Percentiles rank a stretch among this genome's conserved stretches.
Conservation (phyloP, 1,140 invertebrate species). For the Forficula auricularia region DNA sequence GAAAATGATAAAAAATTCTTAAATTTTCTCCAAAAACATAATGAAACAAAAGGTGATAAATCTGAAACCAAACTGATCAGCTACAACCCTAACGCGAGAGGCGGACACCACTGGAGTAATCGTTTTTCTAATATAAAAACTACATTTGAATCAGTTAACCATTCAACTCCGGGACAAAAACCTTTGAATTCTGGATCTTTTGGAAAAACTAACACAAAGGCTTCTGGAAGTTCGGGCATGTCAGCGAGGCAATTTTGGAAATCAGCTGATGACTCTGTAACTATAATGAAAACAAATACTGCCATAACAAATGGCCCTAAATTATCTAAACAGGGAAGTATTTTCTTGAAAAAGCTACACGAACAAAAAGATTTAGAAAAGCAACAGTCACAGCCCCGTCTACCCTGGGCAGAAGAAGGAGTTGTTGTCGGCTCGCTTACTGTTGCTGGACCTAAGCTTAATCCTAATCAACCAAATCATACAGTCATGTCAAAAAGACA, state of each 20-base stretch:
- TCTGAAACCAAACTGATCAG: conserved; percentile 8
- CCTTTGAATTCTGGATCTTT: background rate
- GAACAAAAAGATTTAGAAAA: conserved; percentile 23
- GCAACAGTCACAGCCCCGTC: conserved; percentile 23
- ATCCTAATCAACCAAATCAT: background rate
- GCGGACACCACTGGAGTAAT: conserved; percentile 43
- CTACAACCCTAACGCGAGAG: conserved; percentile 20
- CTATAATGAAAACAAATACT: conserved; percentile 10
- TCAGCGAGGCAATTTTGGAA: conserved; percentile 38
- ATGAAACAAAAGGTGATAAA: background rate
- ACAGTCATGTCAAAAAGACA: conserved; percentile 17
- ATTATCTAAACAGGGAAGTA: conserved; percentile 22
- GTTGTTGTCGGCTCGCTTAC: conserved; percentile 28
- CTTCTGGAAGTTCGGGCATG: conserved; percentile 20
- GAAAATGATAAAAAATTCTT: conserved; percentile 70
- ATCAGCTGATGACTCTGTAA: conserved; percentile 27
- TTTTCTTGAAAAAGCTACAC: conserved; percentile 24
- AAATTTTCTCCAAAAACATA: conserved; percentile 59
- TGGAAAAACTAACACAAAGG: conserved; percentile 11
- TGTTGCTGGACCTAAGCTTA: conserved; percentile 17
- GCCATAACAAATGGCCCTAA: conserved; percentile 19
- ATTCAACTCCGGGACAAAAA: conserved; percentile 19
- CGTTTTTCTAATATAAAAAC: conserved; percentile 71
- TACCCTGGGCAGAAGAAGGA: conserved; percentile 18
- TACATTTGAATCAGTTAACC: conserved; percentile 42